Evolutionary conservation across 2,113 vertebrate genomes (phyloP).

Genomic region (Orycteropus afer): DNA sequence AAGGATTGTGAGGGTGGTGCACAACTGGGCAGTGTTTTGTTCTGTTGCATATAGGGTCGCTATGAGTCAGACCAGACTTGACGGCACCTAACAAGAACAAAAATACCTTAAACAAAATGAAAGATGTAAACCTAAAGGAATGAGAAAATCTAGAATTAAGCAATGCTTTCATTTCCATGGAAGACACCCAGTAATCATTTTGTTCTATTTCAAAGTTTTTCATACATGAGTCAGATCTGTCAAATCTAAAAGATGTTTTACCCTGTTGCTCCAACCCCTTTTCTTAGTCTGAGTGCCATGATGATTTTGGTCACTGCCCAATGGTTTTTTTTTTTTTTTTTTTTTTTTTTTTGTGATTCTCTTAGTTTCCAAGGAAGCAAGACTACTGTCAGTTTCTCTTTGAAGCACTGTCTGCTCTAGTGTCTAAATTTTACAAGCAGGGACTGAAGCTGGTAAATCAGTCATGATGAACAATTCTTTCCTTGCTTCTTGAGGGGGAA

Average conservation of each 20-base stretch:
- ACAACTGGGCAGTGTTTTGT: too few species aligned
- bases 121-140: background rate
- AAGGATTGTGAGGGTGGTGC: too few species aligned
- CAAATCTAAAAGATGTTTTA: background rate
- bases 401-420: background rate
- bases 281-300: background rate
- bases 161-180: background rate
- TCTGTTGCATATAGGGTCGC: too few species aligned
- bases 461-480: background rate
- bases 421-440: background rate
- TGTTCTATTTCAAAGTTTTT: background rate
- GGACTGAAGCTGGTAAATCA: background rate
- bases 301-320: background rate
- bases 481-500: background rate
- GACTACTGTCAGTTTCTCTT: background rate
- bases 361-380: background rate
- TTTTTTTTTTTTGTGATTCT: background rate
- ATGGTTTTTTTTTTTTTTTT: background rate
- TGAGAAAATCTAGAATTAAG: background rate
- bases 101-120: background rate
- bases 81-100: too few species aligned
- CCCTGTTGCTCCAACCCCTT: background rate
- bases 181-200: background rate
- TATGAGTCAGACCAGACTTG: too few species aligned
- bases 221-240: accelerated